Base-by-base conservation (phyloP, 2,797 vertebrate genomes). In the Urocyon cinereoargenteus region DNA sequence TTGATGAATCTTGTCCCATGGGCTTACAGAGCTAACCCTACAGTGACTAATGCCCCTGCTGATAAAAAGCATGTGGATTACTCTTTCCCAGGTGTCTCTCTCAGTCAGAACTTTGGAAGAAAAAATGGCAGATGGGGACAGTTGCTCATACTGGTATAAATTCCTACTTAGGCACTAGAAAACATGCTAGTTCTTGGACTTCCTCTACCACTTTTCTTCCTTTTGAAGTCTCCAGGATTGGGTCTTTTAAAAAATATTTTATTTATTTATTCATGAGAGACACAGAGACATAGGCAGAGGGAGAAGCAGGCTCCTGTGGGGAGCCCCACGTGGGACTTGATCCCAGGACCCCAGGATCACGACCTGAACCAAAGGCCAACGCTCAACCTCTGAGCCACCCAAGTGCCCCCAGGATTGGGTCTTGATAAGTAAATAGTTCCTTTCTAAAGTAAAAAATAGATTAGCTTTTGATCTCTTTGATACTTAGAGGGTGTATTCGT, bases 371-470 rank as follows among this genome's bases (percentile, higher is more conserved):
- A 45, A 45, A 45, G 40, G 40, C 40, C 40, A 45, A 45, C 40
- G 40, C 40, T 45, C 40, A 45, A 45, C 40, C 40, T 45, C 40
- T 45, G 40, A 45, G 40, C 40, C 40, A 45, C 40, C 40, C 40
- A 45, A 45, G 40, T 45, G 40, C 40, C 40, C 40, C 40, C 40
- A 45, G 40, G 40, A 45, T 45, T 86, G 40, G 10, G 26, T 90
- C 95, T 91, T 91, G n/a, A 91, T 68, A 91, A 73, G 12, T 45
- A 85, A 92, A 49, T 83, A 82, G 10, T 68, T 95, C 34, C 13
- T 90, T 88, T 79, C 61, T 57, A 31, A 51, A 73, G 87, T 81
- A 77, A 36, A 45, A 81, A 86, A 28, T 34, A 2, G 57, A 55
- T 12, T 34, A 81, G 40, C 36, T 87, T 45, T 45, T 45, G 40